Evolutionary conservation across 1,140 invertebrate genomes (phyloP), one percentile per base, ranked within the genome.

Genomic region (Lordiphosa mommai): DNA sequence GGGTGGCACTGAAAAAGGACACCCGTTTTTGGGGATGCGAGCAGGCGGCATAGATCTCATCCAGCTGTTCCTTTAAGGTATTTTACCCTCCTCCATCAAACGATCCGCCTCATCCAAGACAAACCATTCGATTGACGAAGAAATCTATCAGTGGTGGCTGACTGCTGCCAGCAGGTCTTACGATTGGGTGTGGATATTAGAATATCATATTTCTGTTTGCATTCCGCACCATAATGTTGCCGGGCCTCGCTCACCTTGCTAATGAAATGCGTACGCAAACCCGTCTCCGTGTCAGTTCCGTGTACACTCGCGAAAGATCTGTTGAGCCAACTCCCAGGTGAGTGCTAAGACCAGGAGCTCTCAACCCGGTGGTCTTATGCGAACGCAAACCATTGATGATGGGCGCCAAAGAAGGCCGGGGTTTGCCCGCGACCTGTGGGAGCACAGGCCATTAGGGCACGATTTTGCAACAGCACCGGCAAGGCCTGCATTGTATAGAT

Each of bases 101-200:
- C 98, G 97, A 90, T 99, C 98, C 2, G 96, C 96, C 90, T 99
- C 98, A 89, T 99, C 98, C 12, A 99, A 92, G 20, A 99, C 90
- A 13, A 99, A 90, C 96, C 96, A 98, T 82, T 97, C 92, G 6
- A 99, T 92, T 80, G 94, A 95, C 27, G 91, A n/a, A 92, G 30
- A 98, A 90, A 40, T 90, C 92, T 38, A 98, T 92, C 0, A 92
- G 90, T 16, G 94, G 92, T 38, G 94, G 93, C 44, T 98, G 94
- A 93, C 84, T 95, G 94, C 27, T 99, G 88, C 40, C 99, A 88
- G 89, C 93, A 97, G 59, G 98, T 93, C 7, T 99, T 90, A 74
- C 97, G 92, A 86, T 98, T 98, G n/a, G 98, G 98, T 4, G 98
- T 99, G 34, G 97, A 97, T 27, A 99, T 94, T 3, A 99, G 90